A percentile compares a stretch with the other conserved stretches of the same genome.
Evolutionary conservation across 2,888 invertebrate species (phyloP).

Genomic region (Melanostoma scalare): DNA sequence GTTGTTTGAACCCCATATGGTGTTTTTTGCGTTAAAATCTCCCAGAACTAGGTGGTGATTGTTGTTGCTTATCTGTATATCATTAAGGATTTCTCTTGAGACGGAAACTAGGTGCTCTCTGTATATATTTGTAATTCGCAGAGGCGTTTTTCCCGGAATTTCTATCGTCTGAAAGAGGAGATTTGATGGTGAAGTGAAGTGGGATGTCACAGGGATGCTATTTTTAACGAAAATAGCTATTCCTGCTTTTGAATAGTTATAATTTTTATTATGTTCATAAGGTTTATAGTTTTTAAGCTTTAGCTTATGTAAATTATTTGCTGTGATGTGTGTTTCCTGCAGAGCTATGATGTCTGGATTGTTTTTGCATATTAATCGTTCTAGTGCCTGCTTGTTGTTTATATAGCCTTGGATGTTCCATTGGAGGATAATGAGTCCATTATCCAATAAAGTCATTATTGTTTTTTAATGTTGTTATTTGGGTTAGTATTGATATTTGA

Average conservation of each 20-base stretch:
- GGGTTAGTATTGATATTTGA: too few relatives aligned
- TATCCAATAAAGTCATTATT: too few relatives aligned
- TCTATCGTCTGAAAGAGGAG: constrained; percentile 21
- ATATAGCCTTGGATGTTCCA: too few relatives aligned
- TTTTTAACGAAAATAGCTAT: constrained; percentile 24
- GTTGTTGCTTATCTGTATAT: background rate
- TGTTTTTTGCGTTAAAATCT: constrained; percentile 7
- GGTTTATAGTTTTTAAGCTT: too few relatives aligned
- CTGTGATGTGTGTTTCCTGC: constrained; percentile 29
- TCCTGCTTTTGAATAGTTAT: background rate
- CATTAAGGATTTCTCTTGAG: background rate
- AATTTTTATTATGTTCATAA: background rate
- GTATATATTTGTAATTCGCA: constrained; percentile 5
- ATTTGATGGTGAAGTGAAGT: constrained; percentile 7
- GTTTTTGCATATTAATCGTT: background rate
- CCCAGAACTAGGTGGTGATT: constrained; percentile 21
- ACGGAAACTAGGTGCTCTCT: constrained; percentile 11
- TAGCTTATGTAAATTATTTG: too few relatives aligned
- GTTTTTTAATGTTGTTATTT: too few relatives aligned
- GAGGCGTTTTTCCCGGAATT: constrained; percentile 2
- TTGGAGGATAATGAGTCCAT: too few relatives aligned
- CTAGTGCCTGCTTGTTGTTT: too few relatives aligned
- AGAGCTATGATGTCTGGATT: constrained; percentile 26
- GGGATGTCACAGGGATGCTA: background rate
- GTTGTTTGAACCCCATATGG: constrained; percentile 12